Conservation (phyloP, 2,113 vertebrate species). For the Opisthocomus hoazin region DNA sequence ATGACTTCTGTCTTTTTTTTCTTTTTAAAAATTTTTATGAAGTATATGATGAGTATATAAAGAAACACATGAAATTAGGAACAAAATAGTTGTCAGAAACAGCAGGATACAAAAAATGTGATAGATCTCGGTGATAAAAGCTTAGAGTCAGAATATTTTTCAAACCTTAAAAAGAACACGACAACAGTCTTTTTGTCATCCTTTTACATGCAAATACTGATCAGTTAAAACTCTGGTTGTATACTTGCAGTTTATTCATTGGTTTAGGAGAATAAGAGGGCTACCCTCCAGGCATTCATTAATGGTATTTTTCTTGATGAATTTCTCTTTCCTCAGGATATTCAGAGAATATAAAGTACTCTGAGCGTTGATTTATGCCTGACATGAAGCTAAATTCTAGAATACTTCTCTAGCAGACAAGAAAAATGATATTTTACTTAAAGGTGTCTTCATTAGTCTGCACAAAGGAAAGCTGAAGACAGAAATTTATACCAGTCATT, state of each 20-base stretch:
- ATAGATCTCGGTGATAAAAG: constrained; percentile 57
- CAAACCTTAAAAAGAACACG: constrained; percentile 72
- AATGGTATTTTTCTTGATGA: constrained; percentile 78
- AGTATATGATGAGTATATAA: not conserved
- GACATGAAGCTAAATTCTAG: constrained; percentile 66
- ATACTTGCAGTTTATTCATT: constrained; percentile 66
- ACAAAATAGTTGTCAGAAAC: not conserved
- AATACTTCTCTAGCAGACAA: constrained; percentile 48
- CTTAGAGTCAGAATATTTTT: constrained; percentile 16
- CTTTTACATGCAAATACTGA: constrained; percentile 36
- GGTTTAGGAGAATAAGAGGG: constrained; percentile 75
- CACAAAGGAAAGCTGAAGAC: constrained; percentile 17
- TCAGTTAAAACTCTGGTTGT: constrained; percentile 63
- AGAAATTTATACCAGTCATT: constrained; percentile 34
- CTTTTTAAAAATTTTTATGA: not conserved
- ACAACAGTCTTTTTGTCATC: constrained; percentile 46
- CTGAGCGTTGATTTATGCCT: constrained; percentile 80
- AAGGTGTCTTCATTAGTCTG: constrained; percentile 50
- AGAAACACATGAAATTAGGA: not conserved
- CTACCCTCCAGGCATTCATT: constrained; percentile 74
- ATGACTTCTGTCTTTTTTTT: not conserved
- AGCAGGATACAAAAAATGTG: constrained; percentile 6
- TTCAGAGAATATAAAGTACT: constrained; percentile 70
- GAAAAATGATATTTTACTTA: constrained; percentile 55
- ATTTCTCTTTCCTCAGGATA: constrained; percentile 76